Percentiles rank a stretch among this genome's conserved stretches.
These are phyloP conservation scores for Umimayanthus chanpuru DNA, from an alignment of 92 coral and sea anemone genomes.

Conservation along the genomic window DNA sequence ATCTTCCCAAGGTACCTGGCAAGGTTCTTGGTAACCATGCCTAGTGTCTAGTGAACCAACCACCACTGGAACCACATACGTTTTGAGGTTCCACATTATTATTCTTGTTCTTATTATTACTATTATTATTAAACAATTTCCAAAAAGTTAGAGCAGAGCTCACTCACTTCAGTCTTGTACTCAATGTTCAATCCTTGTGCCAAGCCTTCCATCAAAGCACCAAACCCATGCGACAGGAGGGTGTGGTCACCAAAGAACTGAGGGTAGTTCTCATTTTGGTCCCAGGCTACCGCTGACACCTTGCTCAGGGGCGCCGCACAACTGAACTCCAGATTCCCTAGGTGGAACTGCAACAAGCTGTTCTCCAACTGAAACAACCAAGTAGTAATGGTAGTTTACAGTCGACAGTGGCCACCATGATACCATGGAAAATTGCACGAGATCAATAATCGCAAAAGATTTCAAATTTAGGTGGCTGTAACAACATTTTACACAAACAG, in stretches of 20 bases:
- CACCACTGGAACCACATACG: too few relatives aligned
- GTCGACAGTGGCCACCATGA: too few relatives aligned
- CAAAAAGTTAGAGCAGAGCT: background rate
- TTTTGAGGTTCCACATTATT: too few relatives aligned
- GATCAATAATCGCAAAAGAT: too few relatives aligned
- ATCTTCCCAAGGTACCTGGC: too few relatives aligned
- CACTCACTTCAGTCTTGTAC: slow-evolving; percentile 63
- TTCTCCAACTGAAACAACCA: slow-evolving; percentile 72
- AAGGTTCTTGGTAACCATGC: too few relatives aligned
- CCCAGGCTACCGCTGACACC: slow-evolving; percentile 93
- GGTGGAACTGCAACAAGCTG: slow-evolving; percentile 87
- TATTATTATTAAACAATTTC: background rate
- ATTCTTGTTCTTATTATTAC: too few relatives aligned
- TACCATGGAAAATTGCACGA: too few relatives aligned
- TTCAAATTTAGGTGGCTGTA: too few relatives aligned
- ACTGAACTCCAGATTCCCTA: slow-evolving; percentile 92
- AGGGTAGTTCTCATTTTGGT: slow-evolving; percentile 91
- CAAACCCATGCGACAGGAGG: slow-evolving; percentile 83
- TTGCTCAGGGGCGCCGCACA: slow-evolving; percentile 89
- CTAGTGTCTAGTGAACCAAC: too few relatives aligned
- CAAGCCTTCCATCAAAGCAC: slow-evolving; percentile 64
- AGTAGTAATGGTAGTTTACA: background rate
- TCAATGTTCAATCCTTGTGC: slow-evolving; percentile 77
- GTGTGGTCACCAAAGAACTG: slow-evolving; percentile 97
- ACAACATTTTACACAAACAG: too few relatives aligned